Conservation (phyloP, 1,140 invertebrate genomes). For the Drosophila sechellia region DNA sequence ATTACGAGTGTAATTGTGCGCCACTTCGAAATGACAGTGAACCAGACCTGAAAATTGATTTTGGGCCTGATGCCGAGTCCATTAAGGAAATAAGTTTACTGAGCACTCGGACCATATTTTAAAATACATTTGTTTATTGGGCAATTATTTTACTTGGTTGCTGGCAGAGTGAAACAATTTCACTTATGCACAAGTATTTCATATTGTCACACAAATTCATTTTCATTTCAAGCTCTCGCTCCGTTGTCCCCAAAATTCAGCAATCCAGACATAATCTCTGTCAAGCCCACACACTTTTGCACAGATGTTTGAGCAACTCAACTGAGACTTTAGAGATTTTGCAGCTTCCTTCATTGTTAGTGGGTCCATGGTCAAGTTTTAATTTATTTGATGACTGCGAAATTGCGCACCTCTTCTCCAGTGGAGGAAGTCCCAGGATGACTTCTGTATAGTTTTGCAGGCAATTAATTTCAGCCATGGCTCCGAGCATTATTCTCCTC, state of each 20-base stretch:
- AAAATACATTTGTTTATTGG: conserved; percentile 1
- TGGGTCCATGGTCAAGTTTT: conserved; percentile 70
- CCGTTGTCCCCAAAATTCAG: conserved; percentile 15
- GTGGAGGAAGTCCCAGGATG: conserved; percentile 18
- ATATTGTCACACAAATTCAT: conserved; percentile 39
- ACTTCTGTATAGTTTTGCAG: conserved; percentile 61
- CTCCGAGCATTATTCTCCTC: conserved; percentile 40
- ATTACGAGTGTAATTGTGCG: conserved; percentile 36
- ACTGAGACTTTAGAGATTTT: conserved; percentile 52
- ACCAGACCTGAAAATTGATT: conserved; percentile 15
- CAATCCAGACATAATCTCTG: conserved; percentile 42
- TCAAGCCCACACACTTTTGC: conserved; percentile 35
- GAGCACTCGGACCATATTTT: conserved; percentile 14
- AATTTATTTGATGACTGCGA: conserved; percentile 64
- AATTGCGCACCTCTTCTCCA: conserved; percentile 61
- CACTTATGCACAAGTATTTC: conserved; percentile 38
- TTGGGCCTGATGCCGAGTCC: conserved; percentile 12
- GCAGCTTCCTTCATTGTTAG: conserved; percentile 46
- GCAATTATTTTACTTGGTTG: conserved; percentile 1
- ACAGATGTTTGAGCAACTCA: conserved; percentile 54
- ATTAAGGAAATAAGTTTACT: conserved; percentile 38
- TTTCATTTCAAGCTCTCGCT: conserved; percentile 13
- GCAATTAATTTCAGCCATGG: conserved; percentile 71
- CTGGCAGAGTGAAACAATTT: conserved; percentile 41
- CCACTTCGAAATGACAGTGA: conserved; percentile 4